Evolutionary conservation across 1,140 invertebrate genomes (phyloP), one percentile per base, ranked within the genome.

Genomic region (Danaus plexippus): DNA sequence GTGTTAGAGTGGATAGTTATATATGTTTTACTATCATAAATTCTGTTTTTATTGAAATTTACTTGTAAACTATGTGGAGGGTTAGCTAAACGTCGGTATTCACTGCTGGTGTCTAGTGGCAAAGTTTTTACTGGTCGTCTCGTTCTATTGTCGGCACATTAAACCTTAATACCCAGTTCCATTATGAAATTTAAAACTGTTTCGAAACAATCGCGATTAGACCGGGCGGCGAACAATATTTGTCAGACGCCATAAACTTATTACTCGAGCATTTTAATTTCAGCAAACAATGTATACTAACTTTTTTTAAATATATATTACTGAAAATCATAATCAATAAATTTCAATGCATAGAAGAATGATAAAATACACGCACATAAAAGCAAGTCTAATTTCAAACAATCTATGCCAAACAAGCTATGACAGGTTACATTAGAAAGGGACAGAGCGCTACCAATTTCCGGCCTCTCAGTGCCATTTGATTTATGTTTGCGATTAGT

Each of bases 61-160:
- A 71, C 71, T 79, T 80, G 73, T 76, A 67, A 75, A 78, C 77
- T 74, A 80, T 75, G 77, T 70, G 60, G 68, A 77, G 80, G 75
- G 48, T 54, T 65, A 63, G 64, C 58, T 67, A 63, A 61, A 63
- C 59, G 49, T 63, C 62, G 56, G 9, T 11, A 56, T 42, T 45
- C 54, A 51, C 52, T 47, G 41, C 44, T 47, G 56, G 41, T 59
- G 58, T 65, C 63, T 73, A 69, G 69, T 71, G 69, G 56, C 66
- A 69, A 85, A 85, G 80, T 85, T 85, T 83, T 83, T 83, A 85
- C 77, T 71, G 67, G 67, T 67, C 64, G 71, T 75, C 67, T 67
- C 64, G 56, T 67, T 72, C 76, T 77, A 79, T 81, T 73, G 75
- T 80, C 71, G 74, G 75, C 82, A 80, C 80, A 80, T 85, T 84